Evolutionary conservation across 2,888 invertebrate genomes (phyloP).

Genomic region (Eumerus sabulonum): DNA sequence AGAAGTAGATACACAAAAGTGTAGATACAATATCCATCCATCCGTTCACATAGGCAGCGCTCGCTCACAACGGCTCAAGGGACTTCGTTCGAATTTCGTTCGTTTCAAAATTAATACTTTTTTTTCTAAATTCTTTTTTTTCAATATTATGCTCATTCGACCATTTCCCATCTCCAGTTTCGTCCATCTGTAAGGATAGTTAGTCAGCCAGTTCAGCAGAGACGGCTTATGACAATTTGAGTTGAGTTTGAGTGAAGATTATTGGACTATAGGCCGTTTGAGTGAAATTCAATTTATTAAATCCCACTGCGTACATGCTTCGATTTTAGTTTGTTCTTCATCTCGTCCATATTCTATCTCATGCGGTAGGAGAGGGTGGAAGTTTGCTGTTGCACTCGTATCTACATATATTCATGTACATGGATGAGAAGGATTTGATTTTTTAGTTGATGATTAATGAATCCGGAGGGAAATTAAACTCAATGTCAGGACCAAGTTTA

Average conservation of each 20-base stretch:
- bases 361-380: too few relatives aligned
- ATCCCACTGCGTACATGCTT: background rate
- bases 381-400: too few relatives aligned
- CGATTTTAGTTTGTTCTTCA: too few relatives aligned
- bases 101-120: constrained; percentile 26
- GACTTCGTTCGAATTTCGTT: constrained; percentile 26
- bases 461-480: constrained; percentile 8
- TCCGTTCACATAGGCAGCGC: constrained; percentile 18
- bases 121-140: constrained; percentile 18
- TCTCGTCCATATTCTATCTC: too few relatives aligned
- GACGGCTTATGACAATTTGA: constrained; percentile 32
- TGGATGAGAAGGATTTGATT: background rate
- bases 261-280: constrained; percentile 7
- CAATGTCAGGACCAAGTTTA: background rate
- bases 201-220: constrained; percentile 12
- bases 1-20: constrained; percentile 14
- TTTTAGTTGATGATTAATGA: constrained; percentile 3
- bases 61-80: constrained; percentile 14
- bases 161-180: constrained; percentile 34
- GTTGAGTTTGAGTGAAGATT: constrained; percentile 17
- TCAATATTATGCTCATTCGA: constrained; percentile 14
- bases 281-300: constrained; percentile 26
- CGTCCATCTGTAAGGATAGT: constrained; percentile 35
- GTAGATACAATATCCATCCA: constrained; percentile 18
- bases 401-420: background rate